Conservation (phyloP, 2,113 vertebrate species). For the Notothenia coriiceps region DNA sequence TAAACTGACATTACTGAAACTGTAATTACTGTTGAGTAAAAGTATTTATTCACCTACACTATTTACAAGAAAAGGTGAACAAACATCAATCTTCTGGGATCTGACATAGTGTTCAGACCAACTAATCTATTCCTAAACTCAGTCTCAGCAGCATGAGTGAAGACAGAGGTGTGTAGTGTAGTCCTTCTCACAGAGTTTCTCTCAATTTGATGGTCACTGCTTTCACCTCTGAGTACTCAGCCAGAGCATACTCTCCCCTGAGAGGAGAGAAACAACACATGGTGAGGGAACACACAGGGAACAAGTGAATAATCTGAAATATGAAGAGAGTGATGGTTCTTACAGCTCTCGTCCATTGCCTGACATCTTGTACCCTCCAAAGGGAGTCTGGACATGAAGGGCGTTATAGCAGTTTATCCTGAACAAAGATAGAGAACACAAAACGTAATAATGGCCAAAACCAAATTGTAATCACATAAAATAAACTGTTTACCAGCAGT, state of each 20-base stretch:
- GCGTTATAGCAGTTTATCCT: conserved; percentile 99
- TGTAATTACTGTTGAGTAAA: neutral
- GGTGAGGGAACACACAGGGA: neutral
- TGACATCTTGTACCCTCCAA: conserved; percentile 97
- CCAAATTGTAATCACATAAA: neutral
- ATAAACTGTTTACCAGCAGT: neutral
- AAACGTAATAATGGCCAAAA: neutral
- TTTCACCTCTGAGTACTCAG: conserved; percentile 95
- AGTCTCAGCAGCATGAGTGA: neutral
- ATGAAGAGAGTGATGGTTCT: conserved; percentile 64
- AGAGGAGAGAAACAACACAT: conserved; percentile 35
- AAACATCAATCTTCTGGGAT: neutral
- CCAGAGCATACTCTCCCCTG: conserved; percentile 94
- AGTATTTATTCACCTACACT: neutral
- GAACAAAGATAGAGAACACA: neutral
- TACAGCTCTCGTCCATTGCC: conserved; percentile 97
- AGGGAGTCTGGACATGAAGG: conserved; percentile 92
- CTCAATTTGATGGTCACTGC: conserved; percentile 94
- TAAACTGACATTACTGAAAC: neutral
- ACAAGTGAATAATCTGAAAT: neutral
- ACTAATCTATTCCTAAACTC: neutral
- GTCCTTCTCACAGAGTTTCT: conserved; percentile 85
- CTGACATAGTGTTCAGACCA: neutral
- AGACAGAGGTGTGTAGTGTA: conserved; percentile 3
- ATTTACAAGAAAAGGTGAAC: conserved; percentile 18